phyloP scores from a whole-genome alignment of 2,888 invertebrate species.

The Leptopterna dolabrata region DNA sequence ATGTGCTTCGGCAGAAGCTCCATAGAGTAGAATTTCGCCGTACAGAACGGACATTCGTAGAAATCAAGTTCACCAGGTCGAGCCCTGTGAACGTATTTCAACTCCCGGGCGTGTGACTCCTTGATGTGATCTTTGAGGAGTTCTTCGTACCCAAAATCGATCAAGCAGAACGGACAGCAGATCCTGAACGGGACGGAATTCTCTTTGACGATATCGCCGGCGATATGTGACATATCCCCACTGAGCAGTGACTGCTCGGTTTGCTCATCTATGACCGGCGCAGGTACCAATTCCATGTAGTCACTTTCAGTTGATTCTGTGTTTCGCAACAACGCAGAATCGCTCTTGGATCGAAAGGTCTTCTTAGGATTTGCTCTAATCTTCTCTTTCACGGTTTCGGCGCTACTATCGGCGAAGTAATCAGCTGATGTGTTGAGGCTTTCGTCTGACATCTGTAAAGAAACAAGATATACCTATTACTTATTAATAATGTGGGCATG shows the following conservation, averaged over 20 bases:
- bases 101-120: conserved; percentile 59
- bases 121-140: conserved; percentile 63
- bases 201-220: conserved; percentile 61
- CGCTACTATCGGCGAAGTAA: conserved; percentile 63
- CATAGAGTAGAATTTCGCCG: conserved; percentile 62
- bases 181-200: conserved; percentile 59
- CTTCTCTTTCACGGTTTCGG: conserved; percentile 61
- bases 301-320: neutral
- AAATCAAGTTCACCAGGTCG: conserved; percentile 58
- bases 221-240: conserved; percentile 57
- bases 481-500: neutral
- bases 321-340: neutral
- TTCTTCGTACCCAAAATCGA: conserved; percentile 62
- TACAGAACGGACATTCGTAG: conserved; percentile 63
- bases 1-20: conserved; percentile 63
- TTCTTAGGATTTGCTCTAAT: neutral
- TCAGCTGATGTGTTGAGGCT: conserved; percentile 62
- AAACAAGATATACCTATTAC: neutral
- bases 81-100: conserved; percentile 58
- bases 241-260: conserved; percentile 44
- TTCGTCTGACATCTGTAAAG: conserved; percentile 20
- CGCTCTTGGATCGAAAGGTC: neutral
- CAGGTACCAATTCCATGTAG: conserved; percentile 43
- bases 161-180: conserved; percentile 63
- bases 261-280: conserved; percentile 50